These are phyloP conservation scores for Forbesichthys agassizii DNA, from an alignment of 2,113 vertebrate species.

Conservation along the genomic window DNA sequence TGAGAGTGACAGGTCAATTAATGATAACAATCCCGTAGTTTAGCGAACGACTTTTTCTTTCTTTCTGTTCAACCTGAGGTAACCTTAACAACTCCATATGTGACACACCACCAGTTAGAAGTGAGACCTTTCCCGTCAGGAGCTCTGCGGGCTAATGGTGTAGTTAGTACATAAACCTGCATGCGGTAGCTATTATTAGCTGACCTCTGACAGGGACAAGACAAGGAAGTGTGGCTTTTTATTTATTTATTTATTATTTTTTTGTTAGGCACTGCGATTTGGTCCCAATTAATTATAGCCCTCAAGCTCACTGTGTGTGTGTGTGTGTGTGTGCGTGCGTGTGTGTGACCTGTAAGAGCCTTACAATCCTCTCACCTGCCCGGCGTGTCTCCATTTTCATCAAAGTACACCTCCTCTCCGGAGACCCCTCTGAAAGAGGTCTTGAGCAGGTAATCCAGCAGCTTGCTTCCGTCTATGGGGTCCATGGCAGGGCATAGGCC, in stretches of 20 bases:
- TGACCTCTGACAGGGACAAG: conserved; percentile 57
- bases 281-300: conserved; percentile 68
- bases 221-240: conserved; percentile 38
- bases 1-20: conserved; percentile 53
- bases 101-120: conserved; percentile 17
- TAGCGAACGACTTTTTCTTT: conserved; percentile 27
- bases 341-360: not conserved
- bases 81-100: conserved; percentile 23
- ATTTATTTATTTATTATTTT: no score
- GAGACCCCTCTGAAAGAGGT: conserved; percentile 92
- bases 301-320: conserved; percentile 17
- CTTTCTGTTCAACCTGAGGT: conserved; percentile 11
- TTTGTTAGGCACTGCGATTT: conserved; percentile 57
- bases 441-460: conserved; percentile 93
- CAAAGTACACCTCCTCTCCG: conserved; percentile 96
- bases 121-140: not conserved
- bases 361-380: conserved; percentile 82
- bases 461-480: conserved; percentile 94
- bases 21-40: conserved; percentile 37
- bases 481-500: conserved; percentile 96
- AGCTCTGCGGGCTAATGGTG: conserved; percentile 4
- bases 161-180: conserved; percentile 10
- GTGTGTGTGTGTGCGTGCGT: conserved; percentile 5
- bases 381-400: conserved; percentile 95
- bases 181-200: conserved; percentile 13